Evolutionary conservation across 1,140 invertebrate species (phyloP).

Genomic region (Zaprionus nigranus): DNA sequence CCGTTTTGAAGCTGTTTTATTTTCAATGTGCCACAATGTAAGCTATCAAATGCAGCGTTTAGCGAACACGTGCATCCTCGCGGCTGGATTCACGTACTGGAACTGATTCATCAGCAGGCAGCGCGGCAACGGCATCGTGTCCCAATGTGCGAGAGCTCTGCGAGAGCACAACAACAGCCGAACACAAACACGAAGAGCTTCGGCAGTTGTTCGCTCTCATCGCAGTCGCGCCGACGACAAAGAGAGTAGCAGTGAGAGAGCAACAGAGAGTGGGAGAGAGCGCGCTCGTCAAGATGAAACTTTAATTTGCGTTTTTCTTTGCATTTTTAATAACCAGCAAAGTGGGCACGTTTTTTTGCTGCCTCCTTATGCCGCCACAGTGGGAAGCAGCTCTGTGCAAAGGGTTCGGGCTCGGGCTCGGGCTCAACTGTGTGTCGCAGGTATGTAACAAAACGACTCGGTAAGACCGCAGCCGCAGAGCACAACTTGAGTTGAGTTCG

Average conservation of each 20-base stretch:
- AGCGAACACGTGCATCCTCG: conserved; percentile 70
- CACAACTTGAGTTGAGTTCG: conserved; percentile 35
- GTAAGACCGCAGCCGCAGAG: conserved; percentile 41
- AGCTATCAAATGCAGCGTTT: conserved; percentile 35
- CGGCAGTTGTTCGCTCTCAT: neutral
- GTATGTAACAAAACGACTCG: conserved; percentile 34
- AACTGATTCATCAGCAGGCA: conserved; percentile 65
- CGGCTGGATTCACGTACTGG: conserved; percentile 77
- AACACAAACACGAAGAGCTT: neutral
- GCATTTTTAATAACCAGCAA: conserved; percentile 69
- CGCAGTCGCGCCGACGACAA: conserved; percentile 9
- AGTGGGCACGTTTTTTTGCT: conserved; percentile 32
- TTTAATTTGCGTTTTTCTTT: conserved; percentile 70
- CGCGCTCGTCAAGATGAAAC: conserved; percentile 49
- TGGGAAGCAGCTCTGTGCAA: conserved; percentile 17
- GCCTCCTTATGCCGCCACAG: conserved; percentile 28
- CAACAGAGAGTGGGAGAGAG: neutral
- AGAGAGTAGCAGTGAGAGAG: neutral
- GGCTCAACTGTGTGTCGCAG: conserved; percentile 31
- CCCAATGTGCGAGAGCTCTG: conserved; percentile 11
- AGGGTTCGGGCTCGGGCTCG: conserved; percentile 26
- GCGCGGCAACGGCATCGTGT: conserved; percentile 11
- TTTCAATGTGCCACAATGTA: conserved; percentile 76
- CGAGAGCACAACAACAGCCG: neutral
- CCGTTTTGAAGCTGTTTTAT: conserved; percentile 59